Conservation (phyloP, 2,888 invertebrate genomes). For the Argyra leucocephala region DNA sequence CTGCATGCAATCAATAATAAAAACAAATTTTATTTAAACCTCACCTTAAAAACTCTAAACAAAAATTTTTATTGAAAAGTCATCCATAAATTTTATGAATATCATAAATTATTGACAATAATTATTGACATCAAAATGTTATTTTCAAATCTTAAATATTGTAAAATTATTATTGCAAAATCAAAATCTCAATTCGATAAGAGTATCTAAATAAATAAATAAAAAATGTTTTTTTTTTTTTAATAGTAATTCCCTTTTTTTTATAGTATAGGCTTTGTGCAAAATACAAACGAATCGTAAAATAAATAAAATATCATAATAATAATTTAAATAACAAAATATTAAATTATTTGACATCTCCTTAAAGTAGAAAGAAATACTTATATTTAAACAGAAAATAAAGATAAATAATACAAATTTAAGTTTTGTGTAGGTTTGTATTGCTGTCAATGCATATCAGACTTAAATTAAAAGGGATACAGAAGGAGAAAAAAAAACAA, state of each 20-base stretch:
- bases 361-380: background rate
- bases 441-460: background rate
- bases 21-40: background rate
- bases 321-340: no score
- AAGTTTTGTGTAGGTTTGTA: background rate
- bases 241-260: no score
- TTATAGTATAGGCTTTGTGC: no score
- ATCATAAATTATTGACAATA: background rate
- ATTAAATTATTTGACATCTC: background rate
- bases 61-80: background rate
- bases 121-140: background rate
- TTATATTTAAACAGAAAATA: background rate
- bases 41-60: background rate
- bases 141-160: no score
- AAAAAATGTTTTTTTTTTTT: no score
- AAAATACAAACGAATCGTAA: background rate
- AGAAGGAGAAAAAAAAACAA: background rate
- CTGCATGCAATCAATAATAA: background rate
- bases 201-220: no score
- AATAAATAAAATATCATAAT: conserved; percentile 5
- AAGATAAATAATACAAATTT: background rate
- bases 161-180: no score
- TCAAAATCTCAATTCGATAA: no score
- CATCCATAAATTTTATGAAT: background rate
- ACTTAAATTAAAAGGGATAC: background rate